Percentiles rank a stretch among this genome's conserved stretches.
phyloP scores from a whole-genome alignment of 2,113 vertebrate species.

The Daboia siamensis region DNA sequence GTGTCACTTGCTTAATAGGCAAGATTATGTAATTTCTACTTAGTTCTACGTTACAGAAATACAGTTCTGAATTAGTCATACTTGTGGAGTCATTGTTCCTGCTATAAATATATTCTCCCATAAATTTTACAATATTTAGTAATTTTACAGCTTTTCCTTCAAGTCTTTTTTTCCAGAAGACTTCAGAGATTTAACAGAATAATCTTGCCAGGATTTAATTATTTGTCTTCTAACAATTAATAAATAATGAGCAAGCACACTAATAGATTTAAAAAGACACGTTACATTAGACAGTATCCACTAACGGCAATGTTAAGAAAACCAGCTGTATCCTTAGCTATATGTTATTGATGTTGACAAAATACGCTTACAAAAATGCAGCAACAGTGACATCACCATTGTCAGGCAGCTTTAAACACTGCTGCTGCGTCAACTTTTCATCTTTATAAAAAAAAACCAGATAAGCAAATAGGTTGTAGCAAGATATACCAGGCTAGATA shows the following conservation, averaged over 20 bases:
- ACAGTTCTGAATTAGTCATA: not conserved
- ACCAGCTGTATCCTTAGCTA: not conserved
- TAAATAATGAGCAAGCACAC: not conserved
- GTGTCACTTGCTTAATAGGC: not conserved
- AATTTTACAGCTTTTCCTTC: not conserved
- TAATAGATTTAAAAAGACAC: not conserved
- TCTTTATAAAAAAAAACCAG: not conserved
- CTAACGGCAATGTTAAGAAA: conserved; percentile 28
- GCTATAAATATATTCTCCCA: not conserved
- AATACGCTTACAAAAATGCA: conserved; percentile 28
- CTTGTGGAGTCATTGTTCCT: not conserved
- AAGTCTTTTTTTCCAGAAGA: not conserved
- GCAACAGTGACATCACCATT: conserved; percentile 63
- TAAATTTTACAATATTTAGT: not conserved
- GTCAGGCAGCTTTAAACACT: conserved; percentile 28
- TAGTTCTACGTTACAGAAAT: not conserved
- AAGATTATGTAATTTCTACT: not conserved
- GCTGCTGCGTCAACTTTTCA: rapidly evolving
- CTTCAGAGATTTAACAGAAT: not conserved
- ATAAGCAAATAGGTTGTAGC: not conserved
- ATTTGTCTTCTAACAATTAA: not conserved
- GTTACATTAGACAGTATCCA: not conserved
- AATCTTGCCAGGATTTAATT: not conserved
- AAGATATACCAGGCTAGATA: not conserved
- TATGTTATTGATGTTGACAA: conserved; percentile 13